Base-by-base conservation (phyloP, 2,888 invertebrate genomes). In the Tillus elongatus region DNA sequence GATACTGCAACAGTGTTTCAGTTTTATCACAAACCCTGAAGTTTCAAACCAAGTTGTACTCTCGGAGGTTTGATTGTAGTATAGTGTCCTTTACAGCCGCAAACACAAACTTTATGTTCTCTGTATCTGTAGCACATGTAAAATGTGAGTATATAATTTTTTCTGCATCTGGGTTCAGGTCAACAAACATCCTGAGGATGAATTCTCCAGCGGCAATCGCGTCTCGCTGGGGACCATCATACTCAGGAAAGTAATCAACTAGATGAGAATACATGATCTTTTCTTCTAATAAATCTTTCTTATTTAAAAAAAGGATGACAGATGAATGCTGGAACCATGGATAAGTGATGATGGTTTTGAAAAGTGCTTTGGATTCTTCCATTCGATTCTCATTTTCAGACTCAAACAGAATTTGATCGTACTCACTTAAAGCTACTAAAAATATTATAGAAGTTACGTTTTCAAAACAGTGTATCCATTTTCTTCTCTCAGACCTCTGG, bases 71-170 rank as follows among this genome's bases (percentile, higher is more conserved):
- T 72, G 96, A 92, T 79, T 99, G 98, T 68, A 99, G 82, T 75
- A 99, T 99, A 64, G 98, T 99, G 78, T 99, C 98, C 76, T 98
- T 99, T 61, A 99, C 98, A 56, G 98, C 98, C 68, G 98, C 98
- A 77, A 99, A 99, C 70, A 99, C 98, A 76, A 99, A 99, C 71
- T 98, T 85, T 73, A 99, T 99, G 77, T 99, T 98, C 72, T 98
- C 98, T 65, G 98, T 98, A 11, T 9, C 32, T 85, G 98, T 99
- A 74, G 98, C 98, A 81, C 98, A 98, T 63, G 98, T 99, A 78
- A 99, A 99, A 79, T 99, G 98, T 70, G 98, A 98, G 79, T 99
- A 99, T 74, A 99, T 98, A 67, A 98, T 99, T 78, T 99, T 99
- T 80, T 98, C 98, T 61, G 91, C 91, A 75, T 98, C 98, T 53